Evolutionary conservation across 2,797 vertebrate genomes (phyloP), one percentile per base, ranked within the genome.

Genomic region (Epinephelus malabaricus): DNA sequence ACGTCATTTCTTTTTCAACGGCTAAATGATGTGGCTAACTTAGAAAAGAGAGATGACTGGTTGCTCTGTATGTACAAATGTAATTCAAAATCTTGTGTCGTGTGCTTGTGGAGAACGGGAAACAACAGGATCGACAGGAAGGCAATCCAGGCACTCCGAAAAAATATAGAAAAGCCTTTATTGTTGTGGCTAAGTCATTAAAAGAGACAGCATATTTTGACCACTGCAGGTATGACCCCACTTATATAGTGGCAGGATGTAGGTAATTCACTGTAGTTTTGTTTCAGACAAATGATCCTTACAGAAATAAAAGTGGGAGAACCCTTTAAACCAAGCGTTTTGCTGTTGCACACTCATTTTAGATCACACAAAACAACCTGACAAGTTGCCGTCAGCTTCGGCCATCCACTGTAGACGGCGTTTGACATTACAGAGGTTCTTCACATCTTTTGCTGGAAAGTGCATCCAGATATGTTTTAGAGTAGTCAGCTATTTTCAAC

Each of bases 401-500:
- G 70, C 62, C 82, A 49, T 47, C 70, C 25, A 34, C 71, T 34
- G 60, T 9, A 85, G 69, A 61, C 64, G 15, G 8, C 9, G 10
- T 78, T 82, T 76, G 65, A 87, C 81, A 86, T 75, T 53, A 76
- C 69, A 76, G n/a, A 53, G 34, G 13, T 49, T 64, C 18, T 71
- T 73, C 63, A 47, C 60, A 70, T 86, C 58, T 78, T 78, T 64
- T 65, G 74, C 78, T 78, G 77, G 56, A 85, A 73, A 87, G 82
- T 79, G 79, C 79, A 70, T 34, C 43, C 46, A 56, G 54, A 80
- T 69, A 58, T 77, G 62, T 90, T 89, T 88, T 38, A 59, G 79
- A 78, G 75, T 21, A 85, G 86, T 91, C 89, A 88, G 92, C 91
- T 87, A 18, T 89, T 91, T 88, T 78, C 75, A 60, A 17, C n/a